Percentiles rank a stretch among this genome's conserved stretches.
Evolutionary conservation across 92 coral and sea anemone genomes (phyloP).

Genomic region (Phenganax subtilis): DNA sequence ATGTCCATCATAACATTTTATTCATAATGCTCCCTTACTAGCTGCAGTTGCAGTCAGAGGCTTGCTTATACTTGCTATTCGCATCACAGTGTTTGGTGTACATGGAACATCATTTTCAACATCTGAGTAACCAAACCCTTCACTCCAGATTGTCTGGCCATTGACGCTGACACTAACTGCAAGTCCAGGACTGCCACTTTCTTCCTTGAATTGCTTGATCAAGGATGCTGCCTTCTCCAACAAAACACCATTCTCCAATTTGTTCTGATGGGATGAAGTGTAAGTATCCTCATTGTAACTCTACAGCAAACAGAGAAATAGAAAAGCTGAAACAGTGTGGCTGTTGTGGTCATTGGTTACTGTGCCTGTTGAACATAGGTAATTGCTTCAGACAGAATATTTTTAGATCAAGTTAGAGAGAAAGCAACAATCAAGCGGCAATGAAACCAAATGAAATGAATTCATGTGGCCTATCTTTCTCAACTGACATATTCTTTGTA

Average conservation of each 20-base stretch:
- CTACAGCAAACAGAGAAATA: not conserved
- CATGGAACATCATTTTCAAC: constrained; percentile 85
- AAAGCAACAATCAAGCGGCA: no score
- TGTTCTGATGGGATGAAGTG: not conserved
- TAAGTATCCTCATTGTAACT: not conserved
- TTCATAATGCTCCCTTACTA: constrained; percentile 48
- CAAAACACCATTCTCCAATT: constrained; percentile 9
- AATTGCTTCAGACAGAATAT: no score
- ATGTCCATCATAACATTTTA: no score
- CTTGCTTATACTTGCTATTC: constrained; percentile 99
- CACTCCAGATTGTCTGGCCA: constrained; percentile 88
- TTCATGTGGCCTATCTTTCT: no score
- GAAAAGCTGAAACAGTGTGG: no score
- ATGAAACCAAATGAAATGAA: no score
- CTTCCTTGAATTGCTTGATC: constrained; percentile 63
- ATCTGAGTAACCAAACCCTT: constrained; percentile 93
- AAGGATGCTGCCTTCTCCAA: constrained; percentile 60
- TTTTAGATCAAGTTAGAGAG: no score
- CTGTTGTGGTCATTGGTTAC: no score
- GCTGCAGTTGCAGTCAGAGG: constrained; percentile 81
- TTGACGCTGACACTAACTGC: constrained; percentile 74
- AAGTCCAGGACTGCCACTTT: constrained; percentile 78
- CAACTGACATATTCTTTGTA: no score
- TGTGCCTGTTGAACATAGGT: no score
- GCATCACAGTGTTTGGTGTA: constrained; percentile 71